Evolutionary conservation across 37 sponge, comb jelly and placozoan genomes (phyloP), one percentile per base, ranked within the genome.

Genomic region (Theonella swinhoei): DNA sequence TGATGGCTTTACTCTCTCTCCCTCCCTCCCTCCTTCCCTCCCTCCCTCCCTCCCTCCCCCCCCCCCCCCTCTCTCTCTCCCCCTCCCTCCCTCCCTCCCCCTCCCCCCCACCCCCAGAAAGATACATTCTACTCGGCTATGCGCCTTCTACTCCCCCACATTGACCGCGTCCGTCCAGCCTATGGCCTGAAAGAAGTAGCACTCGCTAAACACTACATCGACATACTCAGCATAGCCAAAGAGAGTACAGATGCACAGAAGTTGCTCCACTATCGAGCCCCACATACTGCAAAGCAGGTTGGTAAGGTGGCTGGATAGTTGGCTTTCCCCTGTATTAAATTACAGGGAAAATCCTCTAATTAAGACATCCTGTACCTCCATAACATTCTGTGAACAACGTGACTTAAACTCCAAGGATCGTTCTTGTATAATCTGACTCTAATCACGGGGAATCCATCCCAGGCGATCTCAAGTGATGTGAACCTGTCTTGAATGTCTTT

Each of bases 191-290:
- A 96, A 67, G 97, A 96, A 85, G 79, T 67, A 1, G 87, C 83
- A 11, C 80, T 98, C 62, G 96, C 99, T 38, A 96, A 93, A 61
- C 88, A 96, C 38, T 98, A 98, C 91, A 98, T 98, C 60, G 99
- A 96, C 42, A 86, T 91, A 37, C 81, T 98, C 31, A 92, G 92
- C 69, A 93, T 98, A 26, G 83, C 94, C 31, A 95, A 94, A 70
- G 92, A 87, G 58, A 96, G 96, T 68, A 28, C 73, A 25, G 99
- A 95, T 76, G 99, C 99, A 24, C 85, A 94, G 86, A 96, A 96
- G 37, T 91, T 98, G 31, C 88, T 94, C 37, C 86, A 98, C 83
- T 98, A 88, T 72, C 72, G 94, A 42, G 91, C 99, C 22, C 97
- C 97, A 0, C 72, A 62, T 4, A 66, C 87, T 40, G 92, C 93